Evolutionary conservation across 2,797 vertebrate species (phyloP), one percentile per base, ranked within the genome.

Genomic region (Zenarchopterus dispar): DNA sequence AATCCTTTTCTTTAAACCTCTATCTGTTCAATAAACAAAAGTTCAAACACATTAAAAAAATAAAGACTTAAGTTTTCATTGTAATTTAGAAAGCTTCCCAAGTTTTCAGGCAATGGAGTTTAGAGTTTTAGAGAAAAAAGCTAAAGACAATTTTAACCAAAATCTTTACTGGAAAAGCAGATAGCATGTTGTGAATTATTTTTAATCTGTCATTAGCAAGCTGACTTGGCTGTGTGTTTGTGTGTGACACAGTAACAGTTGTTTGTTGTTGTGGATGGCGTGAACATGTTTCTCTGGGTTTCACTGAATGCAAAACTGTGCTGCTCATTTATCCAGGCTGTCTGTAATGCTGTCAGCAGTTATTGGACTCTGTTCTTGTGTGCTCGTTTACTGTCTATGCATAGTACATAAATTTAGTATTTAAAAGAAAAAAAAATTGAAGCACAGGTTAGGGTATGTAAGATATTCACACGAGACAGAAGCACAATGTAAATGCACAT

Each of bases 401-500:
- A 54, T 67, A 68, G 57, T 63, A 67, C 36, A 67, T 56, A 41
- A 77, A 66, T 26, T 75, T 11, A 52, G 54, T 73, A 64, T 75
- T 63, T 26, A 64, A 46, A 42, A 56, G 11, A 44, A 11, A 9
- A 39, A 3, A 1, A 13, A 39, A 19, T 43, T 39, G 28, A 76
- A 79, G 78, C 67, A 82, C 78, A 81, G 70, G 53, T 75, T 31
- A 55, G 62, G 22, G 46, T 42, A 46, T 47, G 68, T 73, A 62
- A 67, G 56, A 56, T 70, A 36, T n/a, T 81, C 60, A 66, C 36
- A 49, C 64, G 62, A 79, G 60, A 74, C 53, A 65, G 73, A 82
- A 88, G 84, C 85, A 85, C 84, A 87, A 85, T 72, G 57, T 86
- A 63, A 76, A 86, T 70, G 76, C 81, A 80, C 58, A 52, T 81